Base-by-base conservation (phyloP, 2,797 vertebrate species). In the Parotocinclus haroldoi region DNA sequence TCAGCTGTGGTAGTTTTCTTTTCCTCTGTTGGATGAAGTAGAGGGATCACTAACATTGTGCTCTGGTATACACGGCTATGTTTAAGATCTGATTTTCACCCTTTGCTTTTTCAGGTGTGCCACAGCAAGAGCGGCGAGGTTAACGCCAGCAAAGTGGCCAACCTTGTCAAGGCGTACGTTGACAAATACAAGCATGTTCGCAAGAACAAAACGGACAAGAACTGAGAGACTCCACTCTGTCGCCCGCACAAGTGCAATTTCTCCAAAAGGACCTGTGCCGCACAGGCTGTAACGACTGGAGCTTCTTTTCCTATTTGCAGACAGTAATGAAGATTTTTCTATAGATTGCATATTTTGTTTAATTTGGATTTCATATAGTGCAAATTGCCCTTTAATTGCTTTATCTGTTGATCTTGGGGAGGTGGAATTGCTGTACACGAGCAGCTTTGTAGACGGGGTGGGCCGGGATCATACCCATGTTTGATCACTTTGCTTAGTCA, bases 111-210 rank as follows among this genome's bases (percentile, higher is more conserved):
- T 57, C 79, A 99, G 96, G 91, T 99, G 69, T 98, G 95, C 85
- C 94, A 96, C 74, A 99, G 96, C 89, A 99, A 96, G 84, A 99
- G 96, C 0, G 95, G 96, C 40, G 96, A 99, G 89, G 96, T 98
- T 65, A 95, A 98, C 86, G 89, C 96, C 72, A 91, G 90, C 27
- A 99, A 99, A 84, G 96, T 99, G 84, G 95, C 96, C 65, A 99
- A 93, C 84, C 89, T 99, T 62, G 94, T 99, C 73, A 98, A 95
- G 83, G 96, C 96, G 0, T 99, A 99, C 10, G 95, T 98, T 71
- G 95, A 99, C 88, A 99, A 98, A 85, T 98, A 99, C 85, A 98
- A 96, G 80, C 93, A 95, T 65, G 91, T 89, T 38, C 93, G 96
- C 84, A 91, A 93, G 88, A 95, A 91, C 77, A 86, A 87, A 68